Conservation (phyloP, 64 coral and sea anemone species). For the Stichodactyla mertensii region DNA sequence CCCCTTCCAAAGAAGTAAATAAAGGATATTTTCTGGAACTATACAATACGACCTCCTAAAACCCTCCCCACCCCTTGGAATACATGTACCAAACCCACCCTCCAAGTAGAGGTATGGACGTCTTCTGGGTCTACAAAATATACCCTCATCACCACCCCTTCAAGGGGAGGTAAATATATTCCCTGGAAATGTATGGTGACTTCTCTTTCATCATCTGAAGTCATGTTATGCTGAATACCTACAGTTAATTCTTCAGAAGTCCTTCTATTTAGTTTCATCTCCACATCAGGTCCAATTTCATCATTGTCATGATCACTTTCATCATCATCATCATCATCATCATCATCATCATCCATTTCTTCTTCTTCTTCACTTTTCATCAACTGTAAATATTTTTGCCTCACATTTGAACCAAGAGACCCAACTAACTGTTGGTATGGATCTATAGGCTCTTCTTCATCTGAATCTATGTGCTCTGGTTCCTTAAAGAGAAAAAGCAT, state of each 20-base stretch:
- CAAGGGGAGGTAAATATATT: too few relatives aligned
- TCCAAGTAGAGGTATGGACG: too few relatives aligned
- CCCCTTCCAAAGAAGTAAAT: too few relatives aligned
- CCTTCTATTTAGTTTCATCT: too few relatives aligned
- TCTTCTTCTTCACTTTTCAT: constrained; percentile 57
- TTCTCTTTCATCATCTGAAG: too few relatives aligned
- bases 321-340: constrained; percentile 4
- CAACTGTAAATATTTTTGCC: constrained; percentile 21
- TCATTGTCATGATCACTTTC: background rate
- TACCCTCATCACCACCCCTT: too few relatives aligned
- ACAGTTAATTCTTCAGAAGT: background rate
- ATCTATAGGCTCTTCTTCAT: constrained; percentile 9
- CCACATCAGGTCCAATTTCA: constrained; percentile 6
- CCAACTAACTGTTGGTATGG: constrained; percentile 61
- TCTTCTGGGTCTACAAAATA: too few relatives aligned
- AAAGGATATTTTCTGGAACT: too few relatives aligned
- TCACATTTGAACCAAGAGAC: constrained; percentile 26
- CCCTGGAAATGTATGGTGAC: too few relatives aligned
- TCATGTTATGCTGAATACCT: background rate
- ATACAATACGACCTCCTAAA: too few relatives aligned
- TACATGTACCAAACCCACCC: too few relatives aligned
- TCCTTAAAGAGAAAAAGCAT: background rate
- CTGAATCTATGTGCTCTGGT: constrained; percentile 19
- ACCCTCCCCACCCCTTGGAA: too few relatives aligned
- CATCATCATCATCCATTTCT: constrained; percentile 35